These are phyloP conservation scores for Boulengeromyrus knoepffleri DNA, from an alignment of 2,113 vertebrate genomes.

Conservation along the genomic window DNA sequence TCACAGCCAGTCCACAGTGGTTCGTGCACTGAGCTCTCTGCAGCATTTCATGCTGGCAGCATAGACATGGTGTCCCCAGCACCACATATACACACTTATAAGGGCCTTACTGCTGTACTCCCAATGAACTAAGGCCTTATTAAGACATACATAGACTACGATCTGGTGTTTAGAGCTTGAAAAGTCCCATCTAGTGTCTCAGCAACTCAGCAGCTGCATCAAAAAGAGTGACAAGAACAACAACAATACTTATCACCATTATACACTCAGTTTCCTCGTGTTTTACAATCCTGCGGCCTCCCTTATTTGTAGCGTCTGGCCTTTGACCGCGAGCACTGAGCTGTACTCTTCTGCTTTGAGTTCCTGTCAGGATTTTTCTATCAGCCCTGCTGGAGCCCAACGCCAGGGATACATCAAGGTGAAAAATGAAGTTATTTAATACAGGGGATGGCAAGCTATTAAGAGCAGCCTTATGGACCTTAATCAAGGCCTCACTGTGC, in stretches of 20 bases:
- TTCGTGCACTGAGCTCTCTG: not conserved
- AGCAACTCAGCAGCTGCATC: not conserved
- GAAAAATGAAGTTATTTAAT: not conserved
- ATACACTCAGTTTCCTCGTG: not conserved
- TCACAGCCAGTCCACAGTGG: not conserved
- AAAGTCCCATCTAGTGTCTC: not conserved
- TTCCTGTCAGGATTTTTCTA: slow-evolving; percentile 16
- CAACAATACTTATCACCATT: not conserved
- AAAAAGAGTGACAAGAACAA: not conserved
- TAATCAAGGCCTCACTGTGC: not conserved
- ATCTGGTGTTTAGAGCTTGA: not conserved
- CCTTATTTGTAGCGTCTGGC: not conserved
- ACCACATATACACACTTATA: not conserved
- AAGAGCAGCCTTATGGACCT: not conserved
- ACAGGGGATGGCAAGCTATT: not conserved
- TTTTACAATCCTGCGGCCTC: not conserved
- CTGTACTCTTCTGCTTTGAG: not conserved
- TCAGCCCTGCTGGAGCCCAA: not conserved
- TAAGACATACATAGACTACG: not conserved
- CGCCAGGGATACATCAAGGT: not conserved
- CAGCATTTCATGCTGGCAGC: not conserved
- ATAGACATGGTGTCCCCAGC: not conserved
- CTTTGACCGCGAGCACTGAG: not conserved
- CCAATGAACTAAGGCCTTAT: not conserved
- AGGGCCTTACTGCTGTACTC: not conserved